Percentiles rank a stretch among this genome's conserved stretches.
phyloP scores from a whole-genome alignment of 2,113 vertebrate genomes.

The Oxygymnocypris stewartii region DNA sequence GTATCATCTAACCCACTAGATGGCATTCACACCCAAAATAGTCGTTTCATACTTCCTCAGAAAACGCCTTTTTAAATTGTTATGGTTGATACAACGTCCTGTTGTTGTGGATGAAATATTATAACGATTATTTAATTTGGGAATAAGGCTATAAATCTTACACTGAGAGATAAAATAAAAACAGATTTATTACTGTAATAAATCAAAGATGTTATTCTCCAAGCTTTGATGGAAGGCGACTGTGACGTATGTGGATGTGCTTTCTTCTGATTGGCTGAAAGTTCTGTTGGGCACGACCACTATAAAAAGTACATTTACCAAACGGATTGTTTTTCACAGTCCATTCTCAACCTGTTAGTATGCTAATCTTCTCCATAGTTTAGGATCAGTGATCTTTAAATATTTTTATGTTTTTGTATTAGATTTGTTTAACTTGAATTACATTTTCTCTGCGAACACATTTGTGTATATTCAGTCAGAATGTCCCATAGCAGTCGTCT shows the following conservation, averaged over 20 bases:
- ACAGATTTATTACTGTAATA: neutral
- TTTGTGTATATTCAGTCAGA: neutral
- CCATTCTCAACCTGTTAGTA: neutral
- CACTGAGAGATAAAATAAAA: neutral
- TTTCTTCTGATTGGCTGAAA: slow-evolving; percentile 53
- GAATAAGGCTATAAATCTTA: neutral
- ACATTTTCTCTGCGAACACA: neutral
- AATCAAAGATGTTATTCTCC: slow-evolving; percentile 10
- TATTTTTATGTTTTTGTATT: neutral
- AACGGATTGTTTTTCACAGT: neutral
- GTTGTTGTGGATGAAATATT: neutral
- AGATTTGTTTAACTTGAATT: neutral
- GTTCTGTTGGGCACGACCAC: slow-evolving; percentile 17
- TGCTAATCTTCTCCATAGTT: neutral
- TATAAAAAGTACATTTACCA: neutral
- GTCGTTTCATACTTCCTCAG: neutral
- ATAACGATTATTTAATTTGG: neutral
- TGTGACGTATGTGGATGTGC: neutral
- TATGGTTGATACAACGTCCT: neutral
- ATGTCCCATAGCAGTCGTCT: slow-evolving; percentile 90
- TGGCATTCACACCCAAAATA: slow-evolving; percentile 36
- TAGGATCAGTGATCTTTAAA: neutral
- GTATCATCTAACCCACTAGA: slow-evolving; percentile 38
- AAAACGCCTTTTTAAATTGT: neutral
- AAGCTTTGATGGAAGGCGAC: neutral